Percentiles rank a stretch among this genome's conserved stretches.
These are phyloP conservation scores for Drosophila gunungcola DNA, from an alignment of 1,140 invertebrate genomes.

Conservation along the genomic window DNA sequence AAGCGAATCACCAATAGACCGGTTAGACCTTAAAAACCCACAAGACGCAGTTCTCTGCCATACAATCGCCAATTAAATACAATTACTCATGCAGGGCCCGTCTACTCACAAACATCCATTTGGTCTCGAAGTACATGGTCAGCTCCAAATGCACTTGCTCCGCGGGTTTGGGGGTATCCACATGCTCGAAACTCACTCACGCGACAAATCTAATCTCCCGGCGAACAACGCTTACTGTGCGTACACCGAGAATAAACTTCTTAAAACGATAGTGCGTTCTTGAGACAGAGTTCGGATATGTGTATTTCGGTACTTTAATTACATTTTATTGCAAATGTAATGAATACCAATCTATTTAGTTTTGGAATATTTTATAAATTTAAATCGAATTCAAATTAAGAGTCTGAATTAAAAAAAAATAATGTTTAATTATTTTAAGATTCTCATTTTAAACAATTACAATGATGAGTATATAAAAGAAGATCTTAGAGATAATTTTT, in stretches of 20 bases:
- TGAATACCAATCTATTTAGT: no score
- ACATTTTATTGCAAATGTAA: no score
- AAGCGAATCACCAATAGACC: constrained; percentile 27
- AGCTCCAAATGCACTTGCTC: constrained; percentile 14
- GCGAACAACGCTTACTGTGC: constrained; percentile 15
- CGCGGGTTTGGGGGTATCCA: not conserved
- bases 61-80: constrained; percentile 38
- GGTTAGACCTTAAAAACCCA: constrained; percentile 24
- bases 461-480: no score
- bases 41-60: constrained; percentile 17
- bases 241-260: not conserved
- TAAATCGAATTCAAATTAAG: no score
- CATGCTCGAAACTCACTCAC: constrained; percentile 16
- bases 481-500: no score
- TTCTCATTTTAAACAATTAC: no score
- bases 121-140: constrained; percentile 76
- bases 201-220: constrained; percentile 29
- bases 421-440: no score
- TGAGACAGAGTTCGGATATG: not conserved
- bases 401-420: no score
- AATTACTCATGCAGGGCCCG: constrained; percentile 9
- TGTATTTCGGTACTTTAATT: no score
- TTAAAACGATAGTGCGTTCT: not conserved
- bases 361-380: no score
- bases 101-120: constrained; percentile 82